Base-by-base conservation (phyloP, 2,888 invertebrate genomes). In the Catocala fraxini region DNA sequence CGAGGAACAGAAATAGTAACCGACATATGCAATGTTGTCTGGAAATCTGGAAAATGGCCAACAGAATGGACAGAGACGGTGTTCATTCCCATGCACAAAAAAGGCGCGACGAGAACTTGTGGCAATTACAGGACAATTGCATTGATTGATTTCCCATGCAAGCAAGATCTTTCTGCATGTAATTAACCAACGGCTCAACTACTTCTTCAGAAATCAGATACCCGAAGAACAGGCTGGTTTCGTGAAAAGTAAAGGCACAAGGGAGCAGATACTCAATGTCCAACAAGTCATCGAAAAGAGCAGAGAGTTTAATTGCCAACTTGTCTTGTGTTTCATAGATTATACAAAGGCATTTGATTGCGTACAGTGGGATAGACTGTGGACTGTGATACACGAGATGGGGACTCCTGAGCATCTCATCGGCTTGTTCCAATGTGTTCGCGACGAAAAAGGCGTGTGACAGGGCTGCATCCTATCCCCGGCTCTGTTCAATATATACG, bases 171-270 rank as follows among this genome's bases (percentile, higher is more conserved):
- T 63, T 11, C 59, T 72, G 0, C 56, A 67, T 25, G 34, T 71
- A 0, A 65, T 67, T 10, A 0, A 64, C 59, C 43, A 35, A 46
- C 10, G 34, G 4, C 49, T 49, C 5, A 11, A 35, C 6, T n/a
- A 34, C 13, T 55, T 9, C n/a, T 5, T 55, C 11, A 43, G 53
- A 9, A 43, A 62, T 47, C 57, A 70, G 42, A 71, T 71, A 0
- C 69, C 67, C 4, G 47, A 59, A 10, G 68, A 68, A 12, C 68
- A 75, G 46, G 69, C 72, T 0, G 72, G 70, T 4, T 70, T 75
- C 34, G 67, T 67, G 0, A 68, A 60, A 45, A 69, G 66, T 9
- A 58, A 41, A 42, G 69, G 66, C 0, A 70, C 70, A 5, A 12
- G 69, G 7, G 70, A 69, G 33, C 70, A 70, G 34, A 52, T 65